phyloP scores from a whole-genome alignment of 2,113 vertebrate species.

The Dasyprocta punctata region DNA sequence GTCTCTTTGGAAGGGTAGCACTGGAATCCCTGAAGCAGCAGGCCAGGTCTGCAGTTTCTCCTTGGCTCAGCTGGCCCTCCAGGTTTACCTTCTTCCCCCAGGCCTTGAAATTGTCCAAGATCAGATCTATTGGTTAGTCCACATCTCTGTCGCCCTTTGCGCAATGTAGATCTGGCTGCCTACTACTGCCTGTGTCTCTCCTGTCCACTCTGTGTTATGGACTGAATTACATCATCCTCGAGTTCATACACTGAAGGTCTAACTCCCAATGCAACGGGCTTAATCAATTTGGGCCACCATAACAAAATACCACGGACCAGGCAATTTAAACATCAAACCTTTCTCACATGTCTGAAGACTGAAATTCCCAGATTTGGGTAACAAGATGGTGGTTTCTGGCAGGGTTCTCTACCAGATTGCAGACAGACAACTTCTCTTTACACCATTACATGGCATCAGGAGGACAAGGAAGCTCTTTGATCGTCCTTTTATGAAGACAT shows the following conservation, averaged over 20 bases:
- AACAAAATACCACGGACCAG: neutral
- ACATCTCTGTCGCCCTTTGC: neutral
- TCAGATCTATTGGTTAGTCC: neutral
- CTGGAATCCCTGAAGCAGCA: neutral
- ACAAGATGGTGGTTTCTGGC: neutral
- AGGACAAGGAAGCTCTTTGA: neutral
- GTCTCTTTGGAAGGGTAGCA: neutral
- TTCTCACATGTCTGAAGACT: neutral
- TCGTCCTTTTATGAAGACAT: neutral
- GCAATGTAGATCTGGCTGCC: neutral
- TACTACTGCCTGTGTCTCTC: neutral
- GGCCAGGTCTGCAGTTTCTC: neutral
- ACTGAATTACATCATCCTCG: neutral
- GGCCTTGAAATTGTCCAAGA: neutral
- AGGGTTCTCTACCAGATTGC: neutral
- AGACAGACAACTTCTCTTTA: neutral
- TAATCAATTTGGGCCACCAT: neutral
- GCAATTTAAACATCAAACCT: neutral
- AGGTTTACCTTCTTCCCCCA: neutral
- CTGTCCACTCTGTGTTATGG: neutral
- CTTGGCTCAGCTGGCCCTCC: neutral
- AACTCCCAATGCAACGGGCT: neutral
- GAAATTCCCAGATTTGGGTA: neutral
- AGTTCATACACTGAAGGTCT: neutral
- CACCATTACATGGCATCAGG: neutral